A percentile compares a stretch with the other conserved stretches of the same genome.
phyloP scores from a whole-genome alignment of 2,797 vertebrate genomes.

The Megaceryle alcyon region DNA sequence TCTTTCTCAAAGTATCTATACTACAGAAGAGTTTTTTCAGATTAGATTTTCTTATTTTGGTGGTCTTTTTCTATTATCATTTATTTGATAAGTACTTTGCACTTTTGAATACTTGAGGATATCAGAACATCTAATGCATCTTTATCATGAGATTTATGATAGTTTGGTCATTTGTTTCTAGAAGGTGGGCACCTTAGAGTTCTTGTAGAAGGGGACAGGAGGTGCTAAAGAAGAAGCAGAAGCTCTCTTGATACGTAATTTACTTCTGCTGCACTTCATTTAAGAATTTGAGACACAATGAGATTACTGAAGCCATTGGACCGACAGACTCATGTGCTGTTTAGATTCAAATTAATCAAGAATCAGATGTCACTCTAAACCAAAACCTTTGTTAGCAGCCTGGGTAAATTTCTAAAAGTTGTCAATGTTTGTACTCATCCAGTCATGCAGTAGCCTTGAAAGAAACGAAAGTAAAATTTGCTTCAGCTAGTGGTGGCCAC shows the following conservation, averaged over 20 bases:
- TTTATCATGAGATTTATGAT: not conserved
- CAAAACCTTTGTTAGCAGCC: not conserved
- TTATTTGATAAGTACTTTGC: not conserved
- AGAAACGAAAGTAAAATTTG: not conserved
- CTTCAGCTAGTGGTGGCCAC: not conserved
- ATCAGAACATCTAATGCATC: not conserved
- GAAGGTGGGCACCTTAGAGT: not conserved
- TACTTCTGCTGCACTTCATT: not conserved
- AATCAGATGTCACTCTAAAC: conserved; percentile 13
- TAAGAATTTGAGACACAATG: not conserved
- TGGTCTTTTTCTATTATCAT: not conserved
- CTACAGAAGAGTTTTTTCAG: not conserved
- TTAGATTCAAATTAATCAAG: conserved; percentile 14
- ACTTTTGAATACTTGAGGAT: not conserved
- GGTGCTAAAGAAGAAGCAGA: not conserved
- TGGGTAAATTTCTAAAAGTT: not conserved
- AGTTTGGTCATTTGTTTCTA: not conserved
- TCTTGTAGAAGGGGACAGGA: not conserved
- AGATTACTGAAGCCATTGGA: not conserved
- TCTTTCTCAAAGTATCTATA: not conserved
- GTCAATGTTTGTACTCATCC: conserved; percentile 15
- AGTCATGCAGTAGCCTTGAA: not conserved
- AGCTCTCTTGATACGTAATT: not conserved
- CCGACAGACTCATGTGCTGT: not conserved
- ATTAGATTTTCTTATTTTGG: not conserved